A percentile compares a stretch with the other conserved stretches of the same genome.
phyloP scores from a whole-genome alignment of 2,888 invertebrate genomes.

The Leptinotarsa haldemani region DNA sequence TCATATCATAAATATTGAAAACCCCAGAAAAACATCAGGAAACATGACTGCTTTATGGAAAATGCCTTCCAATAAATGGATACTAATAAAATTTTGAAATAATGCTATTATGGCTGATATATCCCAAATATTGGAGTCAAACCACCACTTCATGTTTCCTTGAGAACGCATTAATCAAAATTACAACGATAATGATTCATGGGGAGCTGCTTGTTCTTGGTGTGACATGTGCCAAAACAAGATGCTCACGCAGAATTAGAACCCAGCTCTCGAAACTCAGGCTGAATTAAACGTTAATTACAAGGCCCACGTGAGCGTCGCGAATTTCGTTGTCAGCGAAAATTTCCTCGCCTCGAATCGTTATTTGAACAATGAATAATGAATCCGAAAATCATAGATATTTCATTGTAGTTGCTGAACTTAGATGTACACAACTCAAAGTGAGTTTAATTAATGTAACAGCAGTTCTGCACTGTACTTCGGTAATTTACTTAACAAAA shows the following conservation, averaged over 20 bases:
- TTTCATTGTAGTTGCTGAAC: constrained; percentile 6
- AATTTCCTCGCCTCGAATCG: background rate
- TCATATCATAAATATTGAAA: too few relatives aligned
- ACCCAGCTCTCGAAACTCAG: background rate
- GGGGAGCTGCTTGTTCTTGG: background rate
- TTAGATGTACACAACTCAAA: constrained; percentile 23
- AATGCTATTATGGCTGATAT: too few relatives aligned
- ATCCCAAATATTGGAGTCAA: too few relatives aligned
- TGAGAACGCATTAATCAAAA: background rate
- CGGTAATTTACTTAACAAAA: constrained; percentile 42
- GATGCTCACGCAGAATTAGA: constrained; percentile 1
- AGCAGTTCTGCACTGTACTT: constrained; percentile 31
- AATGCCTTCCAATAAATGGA: too few relatives aligned
- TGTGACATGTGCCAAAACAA: constrained; percentile 4
- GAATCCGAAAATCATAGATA: constrained; percentile 4
- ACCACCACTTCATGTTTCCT: too few relatives aligned
- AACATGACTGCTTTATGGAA: too few relatives aligned
- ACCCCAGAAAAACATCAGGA: too few relatives aligned
- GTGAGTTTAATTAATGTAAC: constrained; percentile 40
- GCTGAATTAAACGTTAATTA: background rate
- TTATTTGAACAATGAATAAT: constrained; percentile 17
- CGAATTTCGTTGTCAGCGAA: background rate
- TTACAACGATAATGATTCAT: background rate
- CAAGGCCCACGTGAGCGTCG: background rate
- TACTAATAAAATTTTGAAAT: too few relatives aligned